Percentiles rank a stretch among this genome's conserved stretches.
phyloP scores from a whole-genome alignment of 2,797 vertebrate species.

The Mormyrops attenuatus region DNA sequence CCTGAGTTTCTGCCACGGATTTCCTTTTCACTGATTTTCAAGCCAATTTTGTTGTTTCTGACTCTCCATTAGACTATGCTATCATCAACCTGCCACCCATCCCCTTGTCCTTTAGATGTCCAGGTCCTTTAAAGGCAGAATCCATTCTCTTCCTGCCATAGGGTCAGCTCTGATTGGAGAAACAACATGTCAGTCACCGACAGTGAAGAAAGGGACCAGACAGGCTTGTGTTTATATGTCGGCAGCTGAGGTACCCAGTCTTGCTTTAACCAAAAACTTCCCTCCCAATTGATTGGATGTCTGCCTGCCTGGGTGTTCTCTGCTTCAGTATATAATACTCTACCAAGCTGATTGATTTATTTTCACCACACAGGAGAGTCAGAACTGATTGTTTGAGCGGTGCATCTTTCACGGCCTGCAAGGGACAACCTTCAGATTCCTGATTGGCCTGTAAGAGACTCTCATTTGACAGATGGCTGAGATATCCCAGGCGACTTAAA shows the following conservation, averaged over 20 bases:
- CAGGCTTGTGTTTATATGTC: neutral
- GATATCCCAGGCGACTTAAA: neutral
- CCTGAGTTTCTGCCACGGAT: neutral
- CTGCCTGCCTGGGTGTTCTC: neutral
- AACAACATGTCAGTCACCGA: neutral
- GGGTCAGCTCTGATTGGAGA: neutral
- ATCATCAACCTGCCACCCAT: neutral
- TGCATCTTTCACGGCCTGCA: neutral
- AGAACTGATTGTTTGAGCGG: neutral
- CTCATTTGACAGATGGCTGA: neutral
- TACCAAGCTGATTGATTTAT: neutral
- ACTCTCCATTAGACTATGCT: neutral
- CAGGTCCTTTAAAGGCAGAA: neutral
- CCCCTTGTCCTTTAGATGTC: neutral
- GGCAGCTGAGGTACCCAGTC: neutral
- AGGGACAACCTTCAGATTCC: neutral
- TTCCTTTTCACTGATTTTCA: slow-evolving; percentile 7
- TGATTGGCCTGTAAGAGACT: neutral
- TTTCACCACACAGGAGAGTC: neutral
- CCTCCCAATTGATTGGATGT: neutral
- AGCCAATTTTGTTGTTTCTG: slow-evolving; percentile 3
- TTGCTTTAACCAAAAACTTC: neutral
- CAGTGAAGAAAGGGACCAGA: neutral
- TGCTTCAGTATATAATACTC: neutral
- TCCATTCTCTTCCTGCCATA: neutral